phyloP scores from a whole-genome alignment of 2,113 vertebrate species.

The Canis aureus region DNA sequence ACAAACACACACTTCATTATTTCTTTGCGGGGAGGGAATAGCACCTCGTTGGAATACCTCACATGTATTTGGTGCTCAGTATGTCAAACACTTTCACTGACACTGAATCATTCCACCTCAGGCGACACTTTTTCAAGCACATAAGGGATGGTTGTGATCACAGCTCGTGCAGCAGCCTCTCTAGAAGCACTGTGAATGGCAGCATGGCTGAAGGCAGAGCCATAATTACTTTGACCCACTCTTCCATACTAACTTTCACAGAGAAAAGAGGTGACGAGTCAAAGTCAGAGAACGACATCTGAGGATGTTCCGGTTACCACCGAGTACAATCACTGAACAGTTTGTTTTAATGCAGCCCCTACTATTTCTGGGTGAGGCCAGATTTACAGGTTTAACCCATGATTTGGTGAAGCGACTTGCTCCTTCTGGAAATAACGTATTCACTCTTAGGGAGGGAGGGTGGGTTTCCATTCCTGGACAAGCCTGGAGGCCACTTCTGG shows the following conservation, averaged over 20 bases:
- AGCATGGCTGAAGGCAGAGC: background rate
- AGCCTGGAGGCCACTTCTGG: background rate
- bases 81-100: background rate
- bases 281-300: background rate
- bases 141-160: background rate
- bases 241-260: background rate
- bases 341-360: background rate
- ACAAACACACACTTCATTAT: background rate
- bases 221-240: background rate
- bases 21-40: background rate
- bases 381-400: conserved; percentile 41
- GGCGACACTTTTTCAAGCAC: background rate
- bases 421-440: conserved; percentile 48
- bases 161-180: background rate
- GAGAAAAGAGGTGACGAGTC: background rate
- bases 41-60: background rate
- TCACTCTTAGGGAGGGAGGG: background rate
- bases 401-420: conserved; percentile 2
- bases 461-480: background rate
- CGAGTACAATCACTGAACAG: background rate
- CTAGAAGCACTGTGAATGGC: background rate
- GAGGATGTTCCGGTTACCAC: background rate
- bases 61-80: background rate
- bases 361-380: background rate
- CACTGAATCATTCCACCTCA: background rate